Base-by-base conservation (phyloP, 2,888 invertebrate species). In the Ectemnius continuus region DNA sequence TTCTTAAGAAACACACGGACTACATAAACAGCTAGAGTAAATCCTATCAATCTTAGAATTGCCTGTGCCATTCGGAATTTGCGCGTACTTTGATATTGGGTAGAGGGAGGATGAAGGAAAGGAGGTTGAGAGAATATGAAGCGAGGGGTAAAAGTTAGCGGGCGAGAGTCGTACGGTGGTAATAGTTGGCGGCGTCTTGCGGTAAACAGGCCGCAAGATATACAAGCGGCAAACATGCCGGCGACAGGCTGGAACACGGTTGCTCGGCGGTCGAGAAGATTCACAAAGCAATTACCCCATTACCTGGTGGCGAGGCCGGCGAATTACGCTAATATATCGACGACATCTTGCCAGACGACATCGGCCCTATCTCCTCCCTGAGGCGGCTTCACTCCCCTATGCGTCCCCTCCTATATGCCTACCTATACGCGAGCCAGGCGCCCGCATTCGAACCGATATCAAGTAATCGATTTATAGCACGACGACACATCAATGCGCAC, bases 221-320 rank as follows among this genome's bases (percentile, higher is more conserved):
- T 72, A 66, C 73, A 78, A 80, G 61, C 67, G 73, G 70, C 20
- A 56, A 73, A 71, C 56, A 61, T 70, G 66, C 70, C 66, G 61
- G 56, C 36, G 60, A 76, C 70, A 75, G 61, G 45, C 67, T 68
- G 60, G 60, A 62, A 70, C 80, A 72, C 59, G 56, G 58, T 59
- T 36, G 61, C 60, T 45, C 46, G 69, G 67, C 78, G 72, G 62
- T 70, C 76, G 73, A 72, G 63, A 73, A 72, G 70, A 83, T 81
- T 84, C 78, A 70, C 82, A 77, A 82, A 83, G 84, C 85, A 87
- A 87, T 87, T 87, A 86, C 82, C 82, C 81, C 76, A 85, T 84
- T 86, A 86, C 76, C 81, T 73, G 72, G 77, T 63, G 72, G 72
- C 71, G 70, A 70, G 74, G 71, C 45, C 60, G 70, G 64, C 73